phyloP scores from a whole-genome alignment of 2,888 invertebrate genomes.

The Pemphredon lugubris region DNA sequence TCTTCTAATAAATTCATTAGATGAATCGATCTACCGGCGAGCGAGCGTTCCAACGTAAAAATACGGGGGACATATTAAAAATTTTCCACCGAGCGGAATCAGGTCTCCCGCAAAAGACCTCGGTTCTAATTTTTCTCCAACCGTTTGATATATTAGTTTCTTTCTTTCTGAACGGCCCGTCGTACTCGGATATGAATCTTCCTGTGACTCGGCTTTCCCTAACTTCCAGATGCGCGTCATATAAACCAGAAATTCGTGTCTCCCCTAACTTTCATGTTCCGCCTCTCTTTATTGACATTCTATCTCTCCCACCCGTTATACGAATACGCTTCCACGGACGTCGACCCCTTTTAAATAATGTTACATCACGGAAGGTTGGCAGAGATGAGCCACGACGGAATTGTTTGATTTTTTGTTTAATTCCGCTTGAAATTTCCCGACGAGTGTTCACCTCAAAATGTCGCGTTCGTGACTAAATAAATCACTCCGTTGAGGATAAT shows the following conservation, averaged over 20 bases:
- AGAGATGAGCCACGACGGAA: constrained; percentile 16
- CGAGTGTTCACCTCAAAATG: no score
- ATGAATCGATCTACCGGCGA: no score
- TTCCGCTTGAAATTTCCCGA: no score
- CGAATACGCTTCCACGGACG: constrained; percentile 51
- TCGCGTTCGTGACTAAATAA: no score
- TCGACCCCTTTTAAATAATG: constrained; percentile 59
- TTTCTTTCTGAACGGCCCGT: constrained; percentile 16
- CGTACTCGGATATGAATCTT: constrained; percentile 10
- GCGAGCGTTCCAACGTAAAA: no score
- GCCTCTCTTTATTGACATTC: constrained; percentile 60
- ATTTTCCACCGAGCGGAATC: background rate
- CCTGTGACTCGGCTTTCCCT: constrained; percentile 7
- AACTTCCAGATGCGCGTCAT: constrained; percentile 24
- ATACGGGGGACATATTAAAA: no score
- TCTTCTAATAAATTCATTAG: no score
- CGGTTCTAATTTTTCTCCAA: constrained; percentile 5
- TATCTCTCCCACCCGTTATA: constrained; percentile 49
- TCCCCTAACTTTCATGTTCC: constrained; percentile 47
- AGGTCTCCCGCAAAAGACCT: constrained; percentile 15
- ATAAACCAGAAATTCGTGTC: constrained; percentile 47
- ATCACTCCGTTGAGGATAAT: background rate
- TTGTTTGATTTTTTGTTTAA: no score
- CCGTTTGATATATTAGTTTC: constrained; percentile 31
- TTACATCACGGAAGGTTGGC: constrained; percentile 30